Conservation (phyloP, 2,113 vertebrate genomes). For the Capreolus pygargus region DNA sequence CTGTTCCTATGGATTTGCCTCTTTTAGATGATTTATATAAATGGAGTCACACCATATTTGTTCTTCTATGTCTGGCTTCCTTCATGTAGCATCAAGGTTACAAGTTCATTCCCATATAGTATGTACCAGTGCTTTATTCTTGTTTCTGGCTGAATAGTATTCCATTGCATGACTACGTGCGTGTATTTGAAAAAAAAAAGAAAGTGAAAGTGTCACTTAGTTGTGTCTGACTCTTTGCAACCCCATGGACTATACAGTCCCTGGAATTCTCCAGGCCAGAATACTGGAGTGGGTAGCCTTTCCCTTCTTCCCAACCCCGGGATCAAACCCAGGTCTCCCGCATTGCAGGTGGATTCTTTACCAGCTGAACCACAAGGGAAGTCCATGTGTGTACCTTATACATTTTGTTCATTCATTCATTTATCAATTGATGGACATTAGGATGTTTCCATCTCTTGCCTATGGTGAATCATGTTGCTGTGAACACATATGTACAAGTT, state of each 20-base stretch:
- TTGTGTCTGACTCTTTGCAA: neutral
- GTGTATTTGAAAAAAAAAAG: neutral
- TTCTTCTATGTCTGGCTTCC: too few species aligned
- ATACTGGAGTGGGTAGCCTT: neutral
- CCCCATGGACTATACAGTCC: neutral
- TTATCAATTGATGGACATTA: rapidly evolving
- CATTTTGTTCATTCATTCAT: rapidly evolving
- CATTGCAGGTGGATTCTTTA: neutral
- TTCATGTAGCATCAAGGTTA: neutral
- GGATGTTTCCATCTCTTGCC: neutral
- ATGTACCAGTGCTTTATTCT: too few species aligned
- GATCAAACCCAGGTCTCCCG: neutral
- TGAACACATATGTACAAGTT: rapidly evolving
- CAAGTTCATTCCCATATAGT: neutral
- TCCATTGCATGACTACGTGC: neutral
- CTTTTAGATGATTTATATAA: neutral
- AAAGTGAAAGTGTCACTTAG: neutral
- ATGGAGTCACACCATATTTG: rapidly evolving
- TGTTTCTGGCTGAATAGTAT: neutral
- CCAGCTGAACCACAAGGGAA: neutral
- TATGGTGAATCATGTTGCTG: rapidly evolving
- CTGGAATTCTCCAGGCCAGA: neutral
- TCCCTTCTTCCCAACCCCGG: neutral
- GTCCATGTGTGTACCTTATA: neutral
- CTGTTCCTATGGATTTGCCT: neutral